phyloP scores from a whole-genome alignment of 2,113 vertebrate species.

The Tragulus kanchil region DNA sequence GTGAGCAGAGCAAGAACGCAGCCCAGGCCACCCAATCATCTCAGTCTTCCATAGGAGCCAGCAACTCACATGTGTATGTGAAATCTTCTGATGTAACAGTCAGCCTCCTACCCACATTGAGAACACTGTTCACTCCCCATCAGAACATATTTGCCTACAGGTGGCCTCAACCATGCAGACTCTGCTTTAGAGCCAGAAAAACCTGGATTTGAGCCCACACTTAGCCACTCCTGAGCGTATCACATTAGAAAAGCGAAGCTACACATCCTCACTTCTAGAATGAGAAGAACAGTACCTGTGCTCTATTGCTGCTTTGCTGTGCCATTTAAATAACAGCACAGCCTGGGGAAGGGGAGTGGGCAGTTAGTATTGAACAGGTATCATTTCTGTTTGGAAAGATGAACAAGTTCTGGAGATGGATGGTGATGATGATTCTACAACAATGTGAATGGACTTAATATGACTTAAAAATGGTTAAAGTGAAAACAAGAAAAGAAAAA shows the following conservation, averaged over 20 bases:
- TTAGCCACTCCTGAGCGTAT: background rate
- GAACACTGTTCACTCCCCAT: background rate
- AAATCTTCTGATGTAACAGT: background rate
- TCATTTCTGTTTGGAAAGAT: background rate
- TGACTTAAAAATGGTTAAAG: background rate
- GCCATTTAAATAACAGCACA: background rate
- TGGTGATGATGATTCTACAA: background rate
- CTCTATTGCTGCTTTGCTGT: background rate
- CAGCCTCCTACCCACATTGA: background rate
- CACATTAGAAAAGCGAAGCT: background rate
- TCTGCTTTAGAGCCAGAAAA: background rate
- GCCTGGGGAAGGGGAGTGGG: background rate
- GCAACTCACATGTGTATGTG: background rate
- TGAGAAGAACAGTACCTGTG: background rate
- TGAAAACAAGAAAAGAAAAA: background rate
- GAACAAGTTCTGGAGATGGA: background rate
- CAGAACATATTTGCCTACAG: background rate
- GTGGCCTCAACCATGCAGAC: background rate
- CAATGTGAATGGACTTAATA: background rate
- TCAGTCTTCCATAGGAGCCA: background rate
- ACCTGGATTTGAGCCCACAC: background rate
- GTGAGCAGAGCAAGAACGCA: accelerated
- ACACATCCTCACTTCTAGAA: background rate
- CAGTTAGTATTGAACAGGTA: background rate
- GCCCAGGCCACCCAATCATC: background rate